Base-by-base conservation (phyloP, 2,888 invertebrate genomes). In the Epirrita christyi region DNA sequence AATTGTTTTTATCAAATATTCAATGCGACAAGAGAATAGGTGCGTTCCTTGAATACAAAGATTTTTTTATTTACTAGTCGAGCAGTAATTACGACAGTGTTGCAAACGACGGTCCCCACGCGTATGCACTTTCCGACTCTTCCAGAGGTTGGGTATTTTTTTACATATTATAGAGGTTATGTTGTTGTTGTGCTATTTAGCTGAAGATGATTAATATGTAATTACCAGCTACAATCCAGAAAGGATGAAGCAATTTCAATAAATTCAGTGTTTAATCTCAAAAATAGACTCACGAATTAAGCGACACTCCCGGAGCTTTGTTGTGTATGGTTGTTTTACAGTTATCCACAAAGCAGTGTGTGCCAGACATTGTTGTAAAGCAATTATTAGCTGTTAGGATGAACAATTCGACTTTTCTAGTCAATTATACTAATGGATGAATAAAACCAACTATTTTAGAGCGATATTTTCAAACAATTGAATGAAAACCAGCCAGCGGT, bases 301-400 rank as follows among this genome's bases (percentile, higher is more conserved):
- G 82, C 27, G 76, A 66, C 45, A 86, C 70, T 15, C 82, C 83
- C 3, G 81, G 78, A 9, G 77, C 66, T 72, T 84, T 90, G 65
- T 87, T 89, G 46, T 78, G 74, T 15, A 78, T 42, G 1, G 83
- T 82, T 40, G 80, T 80, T 67, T 83, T 87, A 67, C 90, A 91
- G 50, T 76, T 81, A 55, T 81, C 80, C 32, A 91, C 70, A 37
- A 77, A 79, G 66, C 90, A 91, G 51, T 83, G 81, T 11, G 73
- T 74, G 38, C 75, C 72, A 40, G 77, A 64, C 80, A 88, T 81
- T 29, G n/a, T 60, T 66, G 21, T 40, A 21, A 28, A 38, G 34
- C 15, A 37, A 45, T 45, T 38, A 14, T 42, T 1, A 29, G 6
- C 7, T 14, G 0, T n/a, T 21, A 2, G 6, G 6, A 38, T 6